Conservation (phyloP, 2,113 vertebrate genomes). For the Paratilapia polleni region DNA sequence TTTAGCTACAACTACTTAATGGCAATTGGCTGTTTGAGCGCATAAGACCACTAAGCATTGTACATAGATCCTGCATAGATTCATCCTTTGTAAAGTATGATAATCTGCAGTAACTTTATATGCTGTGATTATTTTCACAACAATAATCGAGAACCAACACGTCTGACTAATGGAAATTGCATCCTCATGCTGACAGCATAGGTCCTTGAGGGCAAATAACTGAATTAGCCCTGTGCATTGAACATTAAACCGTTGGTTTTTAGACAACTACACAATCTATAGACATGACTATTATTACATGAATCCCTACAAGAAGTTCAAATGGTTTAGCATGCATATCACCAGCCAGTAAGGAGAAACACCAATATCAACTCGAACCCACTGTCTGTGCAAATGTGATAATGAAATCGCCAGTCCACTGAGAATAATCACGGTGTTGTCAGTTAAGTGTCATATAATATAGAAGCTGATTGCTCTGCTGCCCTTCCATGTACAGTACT, state of each 20-base stretch:
- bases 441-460: not conserved
- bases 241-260: not conserved
- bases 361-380: not conserved
- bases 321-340: not conserved
- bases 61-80: not conserved
- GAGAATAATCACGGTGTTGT: conserved; percentile 8
- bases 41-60: not conserved
- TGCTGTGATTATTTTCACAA: not conserved
- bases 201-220: not conserved
- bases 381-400: not conserved
- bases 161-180: not conserved
- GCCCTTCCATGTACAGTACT: not conserved
- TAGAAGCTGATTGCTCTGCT: not conserved
- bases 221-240: not conserved
- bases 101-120: not conserved
- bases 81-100: not conserved
- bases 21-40: not conserved
- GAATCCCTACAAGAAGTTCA: not conserved
- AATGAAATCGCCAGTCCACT: not conserved
- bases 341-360: not conserved
- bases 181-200: not conserved
- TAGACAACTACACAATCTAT: too few species aligned
- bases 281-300: not conserved
- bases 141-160: not conserved
- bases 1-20: not conserved